Evolutionary conservation across 2,113 vertebrate genomes (phyloP).

Genomic region (Atlantisia rogersi): DNA sequence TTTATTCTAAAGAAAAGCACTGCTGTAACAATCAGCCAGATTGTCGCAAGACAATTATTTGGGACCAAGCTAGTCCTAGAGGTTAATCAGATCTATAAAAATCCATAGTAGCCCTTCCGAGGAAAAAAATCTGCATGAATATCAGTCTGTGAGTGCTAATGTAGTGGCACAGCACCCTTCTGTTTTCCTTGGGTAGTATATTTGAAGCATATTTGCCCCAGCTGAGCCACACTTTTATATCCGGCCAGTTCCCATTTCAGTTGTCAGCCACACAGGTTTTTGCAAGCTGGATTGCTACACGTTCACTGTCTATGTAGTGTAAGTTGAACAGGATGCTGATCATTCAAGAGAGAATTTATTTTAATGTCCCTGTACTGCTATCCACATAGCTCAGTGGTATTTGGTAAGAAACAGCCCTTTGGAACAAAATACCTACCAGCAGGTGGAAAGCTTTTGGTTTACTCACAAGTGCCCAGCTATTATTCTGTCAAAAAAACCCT

Average conservation of each 20-base stretch:
- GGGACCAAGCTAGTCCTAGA: not conserved
- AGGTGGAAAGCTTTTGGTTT: not conserved
- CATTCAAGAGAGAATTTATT: not conserved
- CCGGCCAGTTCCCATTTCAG: not conserved
- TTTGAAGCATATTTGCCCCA: not conserved
- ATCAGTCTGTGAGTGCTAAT: not conserved
- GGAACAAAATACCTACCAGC: not conserved
- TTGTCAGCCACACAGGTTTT: not conserved
- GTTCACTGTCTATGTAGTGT: rapidly evolving
- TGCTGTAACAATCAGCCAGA: not conserved
- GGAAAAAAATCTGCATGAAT: not conserved
- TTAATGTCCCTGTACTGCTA: not conserved
- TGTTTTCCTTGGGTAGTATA: not conserved
- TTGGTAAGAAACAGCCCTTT: not conserved
- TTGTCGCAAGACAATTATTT: not conserved
- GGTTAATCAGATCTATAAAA: not conserved
- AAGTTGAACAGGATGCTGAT: not conserved
- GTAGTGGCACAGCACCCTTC: not conserved
- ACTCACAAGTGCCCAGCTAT: not conserved
- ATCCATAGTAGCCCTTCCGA: not conserved
- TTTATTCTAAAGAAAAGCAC: not conserved
- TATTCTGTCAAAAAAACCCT: not conserved
- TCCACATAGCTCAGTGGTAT: not conserved
- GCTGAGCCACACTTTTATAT: not conserved
- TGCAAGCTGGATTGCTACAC: not conserved